Evolutionary conservation across 2,797 vertebrate genomes (phyloP).

Genomic region (Crypturellus tataupa): DNA sequence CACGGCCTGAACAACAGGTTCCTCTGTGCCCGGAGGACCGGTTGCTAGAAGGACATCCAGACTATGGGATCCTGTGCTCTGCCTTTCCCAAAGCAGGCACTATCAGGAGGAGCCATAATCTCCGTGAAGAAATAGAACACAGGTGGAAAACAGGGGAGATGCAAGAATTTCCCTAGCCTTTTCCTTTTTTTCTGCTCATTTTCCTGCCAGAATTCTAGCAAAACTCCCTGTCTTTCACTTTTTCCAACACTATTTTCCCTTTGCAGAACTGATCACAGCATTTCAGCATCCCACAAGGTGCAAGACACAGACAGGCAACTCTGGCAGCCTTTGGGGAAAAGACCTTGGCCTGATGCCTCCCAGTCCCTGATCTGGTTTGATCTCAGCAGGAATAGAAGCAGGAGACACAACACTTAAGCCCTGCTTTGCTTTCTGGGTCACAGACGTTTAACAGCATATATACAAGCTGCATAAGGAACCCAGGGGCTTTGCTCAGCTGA

Average conservation of each 20-base stretch:
- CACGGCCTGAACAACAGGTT: background rate
- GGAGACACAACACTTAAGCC: conserved; percentile 36
- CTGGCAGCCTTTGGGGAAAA: background rate
- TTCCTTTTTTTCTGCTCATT: background rate
- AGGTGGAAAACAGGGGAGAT: background rate
- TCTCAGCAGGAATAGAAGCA: background rate
- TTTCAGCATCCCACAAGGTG: background rate
- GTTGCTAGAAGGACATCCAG: background rate
- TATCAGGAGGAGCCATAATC: background rate
- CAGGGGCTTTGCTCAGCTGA: conserved; percentile 2
- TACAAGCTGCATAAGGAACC: conserved; percentile 63
- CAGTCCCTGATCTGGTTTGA: background rate
- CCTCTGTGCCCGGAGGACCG: background rate
- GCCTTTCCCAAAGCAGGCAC: background rate
- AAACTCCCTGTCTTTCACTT: background rate
- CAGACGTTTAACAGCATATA: conserved; percentile 49
- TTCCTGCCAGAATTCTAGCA: background rate
- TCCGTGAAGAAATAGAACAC: background rate
- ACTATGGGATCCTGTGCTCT: background rate
- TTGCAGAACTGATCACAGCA: background rate
- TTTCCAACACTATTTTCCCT: background rate
- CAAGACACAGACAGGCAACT: background rate
- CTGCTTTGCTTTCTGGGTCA: conserved; percentile 57
- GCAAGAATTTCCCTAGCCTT: background rate
- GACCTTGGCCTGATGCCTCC: background rate